Evolutionary conservation across 2,113 vertebrate species (phyloP).

Genomic region (Gila orcuttii): DNA sequence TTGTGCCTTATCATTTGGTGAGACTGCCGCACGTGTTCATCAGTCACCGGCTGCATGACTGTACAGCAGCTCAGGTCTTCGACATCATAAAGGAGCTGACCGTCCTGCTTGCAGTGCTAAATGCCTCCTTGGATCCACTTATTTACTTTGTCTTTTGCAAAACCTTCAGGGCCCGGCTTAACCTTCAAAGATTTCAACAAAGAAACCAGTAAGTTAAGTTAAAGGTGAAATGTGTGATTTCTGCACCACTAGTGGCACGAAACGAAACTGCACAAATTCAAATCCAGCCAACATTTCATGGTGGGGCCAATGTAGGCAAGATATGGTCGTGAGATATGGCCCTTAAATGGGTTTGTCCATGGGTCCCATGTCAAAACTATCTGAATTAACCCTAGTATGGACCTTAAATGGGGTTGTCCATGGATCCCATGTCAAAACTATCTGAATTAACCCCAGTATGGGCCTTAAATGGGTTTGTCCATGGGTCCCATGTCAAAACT

Average conservation of each 20-base stretch:
- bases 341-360: no score
- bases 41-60: constrained; percentile 1
- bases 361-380: no score
- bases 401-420: no score
- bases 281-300: no score
- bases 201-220: not conserved
- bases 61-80: constrained; percentile 14
- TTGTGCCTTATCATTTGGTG: constrained; percentile 74
- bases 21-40: constrained; percentile 69
- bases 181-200: not conserved
- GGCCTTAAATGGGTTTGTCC: no score
- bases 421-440: no score
- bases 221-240: not conserved
- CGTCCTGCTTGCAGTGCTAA: constrained; percentile 66
- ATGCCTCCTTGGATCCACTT: constrained; percentile 74
- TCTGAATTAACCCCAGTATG: no score
- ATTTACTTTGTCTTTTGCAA: constrained; percentile 77
- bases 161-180: constrained; percentile 64
- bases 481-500: no score
- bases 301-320: no score
- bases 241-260: not conserved
- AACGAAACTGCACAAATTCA: not conserved
- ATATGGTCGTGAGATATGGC: no score
- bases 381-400: no score
- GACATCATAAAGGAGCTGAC: constrained; percentile 70